Base-by-base conservation (phyloP, 2,113 vertebrate genomes). In the Eretmochelys imbricata region DNA sequence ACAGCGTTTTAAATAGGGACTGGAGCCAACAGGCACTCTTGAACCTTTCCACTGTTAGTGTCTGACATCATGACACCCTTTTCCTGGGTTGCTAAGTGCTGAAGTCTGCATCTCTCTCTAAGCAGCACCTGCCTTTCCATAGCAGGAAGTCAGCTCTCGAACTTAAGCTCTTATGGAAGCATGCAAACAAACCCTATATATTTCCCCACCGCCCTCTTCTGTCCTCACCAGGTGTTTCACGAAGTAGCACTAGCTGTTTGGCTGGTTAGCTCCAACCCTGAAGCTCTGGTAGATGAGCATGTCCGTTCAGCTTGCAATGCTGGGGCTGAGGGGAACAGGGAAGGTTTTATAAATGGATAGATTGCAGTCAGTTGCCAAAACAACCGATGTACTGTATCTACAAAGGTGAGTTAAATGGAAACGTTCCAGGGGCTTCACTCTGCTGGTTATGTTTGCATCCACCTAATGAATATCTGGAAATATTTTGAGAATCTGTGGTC, bases 361-460 rank as follows among this genome's bases (percentile, higher is more conserved):
- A 8, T 22, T 87, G 87, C 93, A 75, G 1, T 88, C 17, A 0
- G 87, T 59, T 82, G 88, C 95, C 95, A 92, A 57, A 95, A 98
- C 95, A 98, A 96, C 84, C 1, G 0, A 8, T 9, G 25, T 5
- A 80, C 96, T 97, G 93, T 91, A 91, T 89, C 92, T 95, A 22
- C 7, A 22, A 42, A 65, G 96, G 89, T 94, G 38, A 95, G 97
- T 97, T 83, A 38, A 49, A 84, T 97, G 98, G 98, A 97, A 35
- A 20, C 0, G 0, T 9, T 96, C 98, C 98, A 97, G 78, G 49
- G 10, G 90, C 85, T 88, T 11, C 83, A 42, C 8, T 79, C 3
- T 2, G 82, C 12, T 1, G 55, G 93, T 79, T 90, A 88, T 51
- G 14, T 89, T 93, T 82, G 86, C 91, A 95, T 87, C 50, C 69